These are phyloP conservation scores for Neuroscelio doddi DNA, from an alignment of 2,888 invertebrate species.

Conservation along the genomic window DNA sequence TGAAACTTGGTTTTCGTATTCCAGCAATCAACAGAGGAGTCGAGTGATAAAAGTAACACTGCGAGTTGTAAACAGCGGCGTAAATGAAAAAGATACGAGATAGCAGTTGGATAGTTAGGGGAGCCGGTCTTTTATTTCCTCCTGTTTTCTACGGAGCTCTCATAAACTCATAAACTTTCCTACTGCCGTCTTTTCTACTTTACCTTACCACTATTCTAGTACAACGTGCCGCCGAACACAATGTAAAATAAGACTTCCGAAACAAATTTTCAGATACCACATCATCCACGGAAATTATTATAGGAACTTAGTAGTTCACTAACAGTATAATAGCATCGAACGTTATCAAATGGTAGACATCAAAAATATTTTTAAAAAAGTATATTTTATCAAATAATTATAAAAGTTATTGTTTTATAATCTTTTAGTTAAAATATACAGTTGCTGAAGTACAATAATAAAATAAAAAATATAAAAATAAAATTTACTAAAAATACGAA, in stretches of 20 bases:
- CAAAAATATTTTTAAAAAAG: no score
- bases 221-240: constrained; percentile 21
- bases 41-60: constrained; percentile 55
- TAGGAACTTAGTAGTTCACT: no score
- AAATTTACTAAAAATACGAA: no score
- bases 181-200: constrained; percentile 28
- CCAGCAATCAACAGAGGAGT: constrained; percentile 31
- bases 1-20: constrained; percentile 20
- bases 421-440: no score
- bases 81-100: constrained; percentile 63
- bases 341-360: no score
- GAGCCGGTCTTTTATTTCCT: constrained; percentile 55
- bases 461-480: no score
- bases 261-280: constrained; percentile 28
- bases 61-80: constrained; percentile 60
- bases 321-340: no score
- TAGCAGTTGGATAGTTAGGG: constrained; percentile 59
- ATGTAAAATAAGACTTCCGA: constrained; percentile 30
- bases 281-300: constrained; percentile 6
- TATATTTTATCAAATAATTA: no score
- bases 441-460: no score
- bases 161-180: constrained; percentile 62
- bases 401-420: no score
- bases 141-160: constrained; percentile 45
- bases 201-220: constrained; percentile 23